Percentiles rank a stretch among this genome's conserved stretches.
Conservation (phyloP, 1,140 invertebrate genomes). For the Bombus breviceps region DNA sequence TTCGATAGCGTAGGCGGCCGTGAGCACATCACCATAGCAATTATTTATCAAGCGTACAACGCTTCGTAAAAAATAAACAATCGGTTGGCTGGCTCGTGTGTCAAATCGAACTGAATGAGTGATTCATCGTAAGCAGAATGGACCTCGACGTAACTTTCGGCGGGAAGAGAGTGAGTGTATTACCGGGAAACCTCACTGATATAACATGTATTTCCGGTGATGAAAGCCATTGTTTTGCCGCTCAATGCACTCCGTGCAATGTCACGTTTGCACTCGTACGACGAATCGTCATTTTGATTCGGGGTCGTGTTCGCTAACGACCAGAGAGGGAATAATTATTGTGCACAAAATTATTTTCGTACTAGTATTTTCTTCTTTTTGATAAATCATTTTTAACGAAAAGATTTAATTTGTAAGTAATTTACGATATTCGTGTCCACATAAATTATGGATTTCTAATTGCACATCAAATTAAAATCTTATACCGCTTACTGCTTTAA, state of each 20-base stretch:
- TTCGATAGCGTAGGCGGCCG: neutral
- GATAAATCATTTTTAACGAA: no score
- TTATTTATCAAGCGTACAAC: constrained; percentile 15
- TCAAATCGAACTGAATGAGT: constrained; percentile 51
- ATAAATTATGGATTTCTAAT: neutral
- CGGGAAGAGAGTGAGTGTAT: constrained; percentile 49
- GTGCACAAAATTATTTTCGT: neutral
- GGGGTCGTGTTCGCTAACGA: no score
- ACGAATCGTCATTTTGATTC: neutral
- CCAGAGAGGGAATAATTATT: neutral
- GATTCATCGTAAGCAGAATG: constrained; percentile 38
- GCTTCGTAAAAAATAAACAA: constrained; percentile 32
- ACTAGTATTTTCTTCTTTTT: neutral
- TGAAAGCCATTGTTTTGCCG: constrained; percentile 37
- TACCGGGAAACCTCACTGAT: constrained; percentile 26
- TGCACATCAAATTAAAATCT: neutral
- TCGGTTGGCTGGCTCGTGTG: neutral
- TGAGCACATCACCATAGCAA: constrained; percentile 23
- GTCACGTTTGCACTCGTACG: neutral
- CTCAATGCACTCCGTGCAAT: neutral
- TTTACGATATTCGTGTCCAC: no score
- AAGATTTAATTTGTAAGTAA: neutral
- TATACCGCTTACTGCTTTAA: neutral
- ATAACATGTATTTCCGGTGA: constrained; percentile 34
- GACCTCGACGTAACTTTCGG: constrained; percentile 43